Evolutionary conservation across 2,888 invertebrate species (phyloP).

Genomic region (Myathropa florea): DNA sequence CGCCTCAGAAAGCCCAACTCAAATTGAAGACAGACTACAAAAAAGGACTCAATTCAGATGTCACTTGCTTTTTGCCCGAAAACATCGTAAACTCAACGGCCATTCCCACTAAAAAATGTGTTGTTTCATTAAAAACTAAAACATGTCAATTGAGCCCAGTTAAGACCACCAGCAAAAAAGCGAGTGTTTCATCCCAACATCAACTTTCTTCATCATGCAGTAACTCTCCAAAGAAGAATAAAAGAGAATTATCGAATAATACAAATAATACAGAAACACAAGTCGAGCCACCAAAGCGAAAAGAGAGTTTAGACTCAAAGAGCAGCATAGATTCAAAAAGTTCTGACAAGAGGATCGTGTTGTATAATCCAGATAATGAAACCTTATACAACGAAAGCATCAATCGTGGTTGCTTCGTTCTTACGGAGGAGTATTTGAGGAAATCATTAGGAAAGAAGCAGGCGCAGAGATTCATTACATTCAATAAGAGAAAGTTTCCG

Average conservation of each 20-base stretch:
- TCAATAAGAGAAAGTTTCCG: constrained; percentile 73
- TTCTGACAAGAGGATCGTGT: constrained; percentile 6
- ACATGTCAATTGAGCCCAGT: constrained; percentile 23
- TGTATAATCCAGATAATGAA: constrained; percentile 15
- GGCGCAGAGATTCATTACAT: constrained; percentile 75
- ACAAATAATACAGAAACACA: background rate
- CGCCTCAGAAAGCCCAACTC: background rate
- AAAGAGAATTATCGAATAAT: background rate
- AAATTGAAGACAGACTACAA: background rate
- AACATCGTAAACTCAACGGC: constrained; percentile 45
- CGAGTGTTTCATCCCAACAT: background rate
- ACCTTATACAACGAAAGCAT: background rate
- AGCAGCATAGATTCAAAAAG: background rate
- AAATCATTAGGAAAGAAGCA: constrained; percentile 73
- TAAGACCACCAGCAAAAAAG: background rate
- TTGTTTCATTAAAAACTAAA: background rate
- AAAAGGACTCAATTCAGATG: background rate
- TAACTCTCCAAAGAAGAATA: background rate
- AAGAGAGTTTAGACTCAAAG: background rate
- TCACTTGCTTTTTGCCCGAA: constrained; percentile 30
- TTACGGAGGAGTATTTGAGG: constrained; percentile 75
- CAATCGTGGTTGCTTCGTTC: constrained; percentile 69
- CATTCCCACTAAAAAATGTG: background rate
- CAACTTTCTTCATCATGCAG: background rate
- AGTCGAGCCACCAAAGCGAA: background rate